Percentiles rank a stretch among this genome's conserved stretches.
phyloP scores from a whole-genome alignment of 2,113 vertebrate species.

The Chunga burmeisteri region DNA sequence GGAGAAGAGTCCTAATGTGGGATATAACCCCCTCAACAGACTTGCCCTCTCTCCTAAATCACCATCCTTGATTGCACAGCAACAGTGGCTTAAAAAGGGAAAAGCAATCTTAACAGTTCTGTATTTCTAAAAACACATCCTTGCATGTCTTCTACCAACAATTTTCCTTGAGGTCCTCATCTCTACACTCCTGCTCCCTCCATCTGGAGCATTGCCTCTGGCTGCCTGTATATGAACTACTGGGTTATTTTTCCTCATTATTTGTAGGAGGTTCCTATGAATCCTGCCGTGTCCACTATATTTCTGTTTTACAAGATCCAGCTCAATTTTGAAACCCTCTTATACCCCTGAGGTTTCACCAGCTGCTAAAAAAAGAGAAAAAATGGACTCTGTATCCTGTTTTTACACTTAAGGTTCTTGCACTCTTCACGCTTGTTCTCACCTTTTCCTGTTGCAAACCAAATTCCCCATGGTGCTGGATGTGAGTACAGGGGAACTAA shows the following conservation, averaged over 20 bases:
- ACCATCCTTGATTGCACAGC: not conserved
- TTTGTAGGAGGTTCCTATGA: not conserved
- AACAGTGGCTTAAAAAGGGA: rapidly evolving
- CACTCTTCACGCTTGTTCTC: not conserved
- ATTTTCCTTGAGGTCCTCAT: not conserved
- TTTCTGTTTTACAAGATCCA: not conserved
- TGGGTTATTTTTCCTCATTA: not conserved
- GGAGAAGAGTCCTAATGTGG: not conserved
- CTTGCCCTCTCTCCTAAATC: not conserved
- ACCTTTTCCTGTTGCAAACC: not conserved
- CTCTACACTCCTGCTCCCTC: not conserved
- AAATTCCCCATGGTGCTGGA: rapidly evolving
- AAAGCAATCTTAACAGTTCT: not conserved
- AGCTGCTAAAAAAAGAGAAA: not conserved
- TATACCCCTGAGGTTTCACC: not conserved
- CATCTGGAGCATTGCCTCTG: not conserved
- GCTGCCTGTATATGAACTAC: rapidly evolving
- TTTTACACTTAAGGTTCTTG: not conserved
- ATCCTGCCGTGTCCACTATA: not conserved
- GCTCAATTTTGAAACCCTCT: not conserved
- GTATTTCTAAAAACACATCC: not conserved
- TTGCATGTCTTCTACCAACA: not conserved
- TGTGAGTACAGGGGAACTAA: not conserved
- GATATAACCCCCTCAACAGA: not conserved
- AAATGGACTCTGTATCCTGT: not conserved